Base-by-base conservation (phyloP, 2,888 invertebrate genomes). In the Eilema griseolum region DNA sequence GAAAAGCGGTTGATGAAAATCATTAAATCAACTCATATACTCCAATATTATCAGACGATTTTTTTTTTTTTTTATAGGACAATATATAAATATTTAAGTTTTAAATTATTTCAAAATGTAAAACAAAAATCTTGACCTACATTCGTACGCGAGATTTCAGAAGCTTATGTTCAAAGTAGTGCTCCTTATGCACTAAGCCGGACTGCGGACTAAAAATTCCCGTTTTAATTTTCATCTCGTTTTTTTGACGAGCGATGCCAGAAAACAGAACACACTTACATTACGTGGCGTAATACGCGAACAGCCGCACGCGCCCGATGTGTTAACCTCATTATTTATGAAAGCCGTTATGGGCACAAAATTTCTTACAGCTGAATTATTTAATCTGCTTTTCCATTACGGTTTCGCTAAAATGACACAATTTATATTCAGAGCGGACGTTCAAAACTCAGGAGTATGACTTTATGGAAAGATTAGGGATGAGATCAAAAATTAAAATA, bases 321-420 rank as follows among this genome's bases (percentile, higher is more conserved):
- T 92, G 92, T 90, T 90, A 91, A 90, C 88, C 89, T 90, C 87
- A 91, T 94, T 92, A 93, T 92, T 93, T 94, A 94, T 94, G 91
- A 89, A 94, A 86, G 87, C 88, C 88, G 90, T 94, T 94, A 94
- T 92, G 90, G 91, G 86, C 89, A 91, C 91, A 92, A 93, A 93
- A 93, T 93, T 93, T 91, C 93, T 94, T 93, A 89, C 89, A 89
- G 87, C 82, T 94, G 93, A 93, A 94, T 94, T 93, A 95, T 94
- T 94, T 93, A 94, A 94, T 94, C 93, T 90, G 87, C 90, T 93
- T 93, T 94, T 94, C 94, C 94, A 95, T 95, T 94, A 94, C 90
- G 92, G 92, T 91, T 93, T 92, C 88, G 85, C 86, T 87, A 85
- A 90, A 93, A 94, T 92, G 93, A 93, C 92, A 92, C 92, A 90